These are phyloP conservation scores for Tupaia tana DNA, from an alignment of 2,113 vertebrate genomes.

Conservation along the genomic window DNA sequence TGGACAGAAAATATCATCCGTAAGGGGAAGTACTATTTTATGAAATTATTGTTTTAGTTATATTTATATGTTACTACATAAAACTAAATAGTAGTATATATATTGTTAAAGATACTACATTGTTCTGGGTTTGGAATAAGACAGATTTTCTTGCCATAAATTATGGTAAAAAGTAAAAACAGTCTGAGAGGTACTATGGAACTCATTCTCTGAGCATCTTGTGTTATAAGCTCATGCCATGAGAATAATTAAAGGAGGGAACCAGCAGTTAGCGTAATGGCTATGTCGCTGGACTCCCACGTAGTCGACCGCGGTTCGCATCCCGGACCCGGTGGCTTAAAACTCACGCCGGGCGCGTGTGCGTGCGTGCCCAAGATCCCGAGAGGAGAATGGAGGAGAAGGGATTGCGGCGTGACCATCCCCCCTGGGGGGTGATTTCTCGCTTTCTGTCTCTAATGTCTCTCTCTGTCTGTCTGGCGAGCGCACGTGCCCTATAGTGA, in stretches of 20 bases:
- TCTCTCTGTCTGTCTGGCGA: too few species aligned
- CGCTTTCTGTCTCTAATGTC: too few species aligned
- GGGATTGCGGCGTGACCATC: too few species aligned
- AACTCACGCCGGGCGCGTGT: too few species aligned
- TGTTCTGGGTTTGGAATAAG: neutral
- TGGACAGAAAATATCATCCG: neutral
- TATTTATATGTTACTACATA: neutral
- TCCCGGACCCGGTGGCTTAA: too few species aligned
- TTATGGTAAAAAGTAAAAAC: constrained; percentile 4
- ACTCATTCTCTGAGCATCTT: neutral
- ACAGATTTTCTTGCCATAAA: neutral
- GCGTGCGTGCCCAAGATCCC: too few species aligned
- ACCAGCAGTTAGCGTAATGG: too few species aligned
- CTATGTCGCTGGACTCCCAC: too few species aligned
- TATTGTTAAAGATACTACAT: neutral
- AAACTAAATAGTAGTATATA: neutral
- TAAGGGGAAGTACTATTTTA: neutral
- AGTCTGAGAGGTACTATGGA: neutral
- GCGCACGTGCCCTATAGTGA: too few species aligned
- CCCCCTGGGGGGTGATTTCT: too few species aligned
- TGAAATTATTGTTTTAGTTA: neutral
- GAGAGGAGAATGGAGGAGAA: too few species aligned
- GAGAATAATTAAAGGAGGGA: neutral
- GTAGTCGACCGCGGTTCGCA: too few species aligned
- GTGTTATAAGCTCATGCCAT: neutral